These are phyloP conservation scores for Rhorus exstirpatorius DNA, from an alignment of 2,888 invertebrate genomes.

Conservation along the genomic window DNA sequence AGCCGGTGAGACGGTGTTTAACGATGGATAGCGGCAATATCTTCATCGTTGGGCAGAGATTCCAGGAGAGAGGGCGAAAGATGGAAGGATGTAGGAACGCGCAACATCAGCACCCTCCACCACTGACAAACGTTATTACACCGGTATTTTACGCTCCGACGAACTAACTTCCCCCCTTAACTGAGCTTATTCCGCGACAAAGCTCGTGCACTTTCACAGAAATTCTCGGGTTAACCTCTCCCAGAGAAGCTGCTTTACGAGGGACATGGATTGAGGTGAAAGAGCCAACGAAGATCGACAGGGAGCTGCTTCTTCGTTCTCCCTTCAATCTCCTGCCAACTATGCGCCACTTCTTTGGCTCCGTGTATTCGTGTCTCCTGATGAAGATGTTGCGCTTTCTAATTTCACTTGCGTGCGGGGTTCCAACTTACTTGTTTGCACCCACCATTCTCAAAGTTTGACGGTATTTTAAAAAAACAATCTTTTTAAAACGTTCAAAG, in stretches of 20 bases:
- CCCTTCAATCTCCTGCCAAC: slow-evolving; percentile 9
- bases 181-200: slow-evolving; percentile 81
- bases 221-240: slow-evolving; percentile 76
- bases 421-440: not conserved
- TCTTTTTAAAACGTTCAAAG: not conserved
- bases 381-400: slow-evolving; percentile 50
- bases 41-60: slow-evolving; percentile 26
- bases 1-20: slow-evolving; percentile 20
- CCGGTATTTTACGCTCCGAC: slow-evolving; percentile 78
- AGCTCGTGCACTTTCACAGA: slow-evolving; percentile 79
- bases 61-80: not conserved
- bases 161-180: slow-evolving; percentile 77
- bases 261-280: not conserved
- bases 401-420: slow-evolving; percentile 48
- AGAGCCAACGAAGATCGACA: slow-evolving; percentile 40
- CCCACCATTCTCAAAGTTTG: not conserved
- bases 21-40: slow-evolving; percentile 11
- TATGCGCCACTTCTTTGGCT: slow-evolving; percentile 13
- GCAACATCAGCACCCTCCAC: slow-evolving; percentile 57
- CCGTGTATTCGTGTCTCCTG: slow-evolving; percentile 15
- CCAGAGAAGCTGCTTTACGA: slow-evolving; percentile 37
- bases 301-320: slow-evolving; percentile 14
- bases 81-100: slow-evolving; percentile 34
- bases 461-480: not conserved
- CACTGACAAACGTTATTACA: slow-evolving; percentile 78